phyloP scores from a whole-genome alignment of 2,113 vertebrate genomes.

The Casuarius casuarius region DNA sequence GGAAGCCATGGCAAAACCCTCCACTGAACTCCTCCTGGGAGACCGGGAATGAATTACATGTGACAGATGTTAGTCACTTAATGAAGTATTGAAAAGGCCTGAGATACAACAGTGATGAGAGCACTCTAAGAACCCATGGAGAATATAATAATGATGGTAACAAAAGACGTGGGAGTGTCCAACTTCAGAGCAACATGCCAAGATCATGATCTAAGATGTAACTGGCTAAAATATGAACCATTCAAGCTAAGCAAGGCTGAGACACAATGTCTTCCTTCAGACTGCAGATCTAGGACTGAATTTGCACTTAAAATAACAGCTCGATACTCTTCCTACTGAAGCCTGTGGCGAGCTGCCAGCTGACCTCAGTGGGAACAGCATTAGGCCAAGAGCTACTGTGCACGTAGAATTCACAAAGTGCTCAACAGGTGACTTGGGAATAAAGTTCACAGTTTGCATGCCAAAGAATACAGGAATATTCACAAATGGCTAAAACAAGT shows the following conservation, averaged over 20 bases:
- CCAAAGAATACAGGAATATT: background rate
- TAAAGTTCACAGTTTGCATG: background rate
- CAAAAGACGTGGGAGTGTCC: slow-evolving; percentile 2
- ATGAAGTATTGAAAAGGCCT: slow-evolving; percentile 34
- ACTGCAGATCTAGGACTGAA: slow-evolving; percentile 4
- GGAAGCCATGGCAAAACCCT: slow-evolving; percentile 8
- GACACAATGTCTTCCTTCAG: slow-evolving; percentile 47
- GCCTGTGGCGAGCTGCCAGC: slow-evolving; percentile 21
- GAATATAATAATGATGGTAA: slow-evolving; percentile 38
- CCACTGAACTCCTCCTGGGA: slow-evolving; percentile 18
- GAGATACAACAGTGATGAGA: slow-evolving; percentile 51
- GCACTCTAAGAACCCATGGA: slow-evolving; percentile 41
- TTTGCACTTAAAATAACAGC: slow-evolving; percentile 35
- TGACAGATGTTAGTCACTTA: slow-evolving; percentile 1
- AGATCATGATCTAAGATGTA: slow-evolving; percentile 39
- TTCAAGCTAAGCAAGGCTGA: background rate
- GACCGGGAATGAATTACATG: slow-evolving; percentile 31
- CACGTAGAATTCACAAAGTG: background rate
- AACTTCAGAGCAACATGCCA: slow-evolving; percentile 33
- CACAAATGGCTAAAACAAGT: background rate
- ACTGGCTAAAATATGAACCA: slow-evolving; percentile 25
- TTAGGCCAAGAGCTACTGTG: slow-evolving; percentile 39
- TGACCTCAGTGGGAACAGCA: slow-evolving; percentile 18
- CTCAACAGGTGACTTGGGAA: background rate
- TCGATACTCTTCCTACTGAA: slow-evolving; percentile 23